Base-by-base conservation (phyloP, 2,888 invertebrate genomes). In the Caenorhabditis macrosperma region DNA sequence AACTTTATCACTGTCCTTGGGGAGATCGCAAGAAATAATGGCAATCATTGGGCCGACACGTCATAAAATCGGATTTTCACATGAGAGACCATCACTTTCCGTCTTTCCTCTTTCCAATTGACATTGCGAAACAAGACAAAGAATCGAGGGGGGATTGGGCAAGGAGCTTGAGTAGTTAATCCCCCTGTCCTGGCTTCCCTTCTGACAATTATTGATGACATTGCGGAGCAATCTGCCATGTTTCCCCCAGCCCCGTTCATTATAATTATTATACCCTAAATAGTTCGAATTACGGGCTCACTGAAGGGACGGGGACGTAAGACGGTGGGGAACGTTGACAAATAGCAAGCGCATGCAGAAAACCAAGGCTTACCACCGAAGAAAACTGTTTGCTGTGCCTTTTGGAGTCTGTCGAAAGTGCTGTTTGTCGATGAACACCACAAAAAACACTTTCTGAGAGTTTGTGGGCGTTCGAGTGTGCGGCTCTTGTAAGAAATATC, bases 131-230 rank as follows among this genome's bases (percentile, higher is more conserved):
- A 55, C 46, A 67, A 67, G 57, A 67, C 67, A 67, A 55, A 68
- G 33, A 38, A 57, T 57, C 30, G 30, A n/a, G n/a, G n/a, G 33
- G 41, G 28, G 17, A 54, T 54, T 30, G 6, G 17, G 54, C 20
- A 20, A 64, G 64, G 46, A 57, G 38, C 38, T 30, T 57, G 64
- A 64, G 55, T 41, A 66, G 20, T 57, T 74, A 74, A 74, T 74
- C 64, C 64, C 41, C 44, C 57, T 64, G 54, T 50, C 64, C 30
- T 72, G 46, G 44, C 61, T 46, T 57, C 55, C 63, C 35, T 64
- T 66, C 64, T 74, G 74, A 64, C 74, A 74, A 74, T 74, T 59
- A 74, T 66, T 74, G 28, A 74, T 74, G 64, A 41, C 74, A 59
- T 57, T 48, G 57, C 48, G 38, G 64, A 46, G n/a, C 71, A 71